A percentile compares a stretch with the other conserved stretches of the same genome.
phyloP scores from a whole-genome alignment of 1,140 invertebrate species.

The Drosophila truncata region DNA sequence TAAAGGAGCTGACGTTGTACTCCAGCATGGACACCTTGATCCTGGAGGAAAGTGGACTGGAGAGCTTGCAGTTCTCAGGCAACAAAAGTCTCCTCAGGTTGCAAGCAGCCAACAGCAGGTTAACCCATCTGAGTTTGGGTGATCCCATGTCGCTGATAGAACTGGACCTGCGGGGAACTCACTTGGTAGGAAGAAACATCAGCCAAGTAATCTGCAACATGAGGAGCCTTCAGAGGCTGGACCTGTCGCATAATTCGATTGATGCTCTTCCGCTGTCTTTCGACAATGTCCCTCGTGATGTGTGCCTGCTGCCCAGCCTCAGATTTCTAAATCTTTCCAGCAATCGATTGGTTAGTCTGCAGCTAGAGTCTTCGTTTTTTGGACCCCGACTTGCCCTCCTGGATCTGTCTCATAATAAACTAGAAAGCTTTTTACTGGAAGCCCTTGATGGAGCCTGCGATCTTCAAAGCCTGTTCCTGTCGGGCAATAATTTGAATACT shows the following conservation, averaged over 20 bases:
- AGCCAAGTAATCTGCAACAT: conserved; percentile 1
- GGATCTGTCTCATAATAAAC: conserved; percentile 4
- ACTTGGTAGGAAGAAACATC: neutral
- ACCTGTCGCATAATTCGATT: neutral
- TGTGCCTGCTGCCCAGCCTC: neutral
- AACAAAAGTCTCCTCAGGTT: neutral
- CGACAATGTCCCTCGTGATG: neutral
- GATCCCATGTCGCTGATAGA: neutral
- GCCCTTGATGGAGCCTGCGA: neutral
- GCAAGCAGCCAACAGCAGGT: conserved; percentile 1
- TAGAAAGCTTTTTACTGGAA: neutral
- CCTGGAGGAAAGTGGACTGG: conserved; percentile 9
- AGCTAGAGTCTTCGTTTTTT: neutral
- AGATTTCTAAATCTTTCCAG: conserved; percentile 4
- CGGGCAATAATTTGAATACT: neutral
- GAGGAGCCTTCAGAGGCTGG: conserved; percentile 4
- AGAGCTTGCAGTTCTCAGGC: neutral
- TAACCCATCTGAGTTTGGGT: neutral
- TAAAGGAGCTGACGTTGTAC: neutral
- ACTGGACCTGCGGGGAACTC: neutral
- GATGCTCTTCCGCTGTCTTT: neutral
- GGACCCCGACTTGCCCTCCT: neutral
- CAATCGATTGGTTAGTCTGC: conserved; percentile 3
- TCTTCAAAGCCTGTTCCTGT: neutral
- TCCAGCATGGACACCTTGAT: conserved; percentile 3